These are phyloP conservation scores for Brachyopa scutellaris DNA, from an alignment of 2,888 invertebrate species.

Conservation along the genomic window DNA sequence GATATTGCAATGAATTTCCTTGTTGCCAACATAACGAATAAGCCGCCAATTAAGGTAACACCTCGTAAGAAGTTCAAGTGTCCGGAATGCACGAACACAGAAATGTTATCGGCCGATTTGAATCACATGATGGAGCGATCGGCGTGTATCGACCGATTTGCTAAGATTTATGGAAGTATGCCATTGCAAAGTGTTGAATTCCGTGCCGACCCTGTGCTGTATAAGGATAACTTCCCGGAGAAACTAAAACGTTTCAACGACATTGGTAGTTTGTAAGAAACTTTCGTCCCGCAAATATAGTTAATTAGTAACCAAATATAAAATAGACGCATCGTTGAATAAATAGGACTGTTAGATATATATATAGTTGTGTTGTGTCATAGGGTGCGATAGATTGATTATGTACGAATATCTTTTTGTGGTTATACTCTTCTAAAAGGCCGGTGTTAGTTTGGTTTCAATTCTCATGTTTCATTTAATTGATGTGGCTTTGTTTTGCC, in stretches of 20 bases:
- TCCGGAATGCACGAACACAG: constrained; percentile 95
- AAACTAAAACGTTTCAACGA: constrained; percentile 94
- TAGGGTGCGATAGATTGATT: no score
- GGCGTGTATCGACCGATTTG: constrained; percentile 92
- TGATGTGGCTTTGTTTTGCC: no score
- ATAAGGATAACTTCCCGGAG: constrained; percentile 91
- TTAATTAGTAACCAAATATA: constrained; percentile 65
- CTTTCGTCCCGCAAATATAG: constrained; percentile 13
- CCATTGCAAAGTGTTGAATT: constrained; percentile 95
- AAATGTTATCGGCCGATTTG: constrained; percentile 96
- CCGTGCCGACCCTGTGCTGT: constrained; percentile 96
- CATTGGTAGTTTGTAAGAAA: constrained; percentile 90
- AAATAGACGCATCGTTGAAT: constrained; percentile 35
- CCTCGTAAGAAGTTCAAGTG: constrained; percentile 98
- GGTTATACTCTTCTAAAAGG: no score
- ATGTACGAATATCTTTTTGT: no score
- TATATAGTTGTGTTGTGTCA: background rate
- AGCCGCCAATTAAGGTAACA: constrained; percentile 96
- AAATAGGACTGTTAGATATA: constrained; percentile 9
- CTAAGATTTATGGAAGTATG: constrained; percentile 92
- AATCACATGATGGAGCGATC: constrained; percentile 97
- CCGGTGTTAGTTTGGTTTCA: no score
- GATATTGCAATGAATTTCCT: constrained; percentile 99
- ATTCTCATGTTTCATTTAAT: no score
- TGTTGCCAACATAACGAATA: constrained; percentile 95